Evolutionary conservation across 1,140 invertebrate genomes (phyloP).

Genomic region (Hypsibius dujardini): DNA sequence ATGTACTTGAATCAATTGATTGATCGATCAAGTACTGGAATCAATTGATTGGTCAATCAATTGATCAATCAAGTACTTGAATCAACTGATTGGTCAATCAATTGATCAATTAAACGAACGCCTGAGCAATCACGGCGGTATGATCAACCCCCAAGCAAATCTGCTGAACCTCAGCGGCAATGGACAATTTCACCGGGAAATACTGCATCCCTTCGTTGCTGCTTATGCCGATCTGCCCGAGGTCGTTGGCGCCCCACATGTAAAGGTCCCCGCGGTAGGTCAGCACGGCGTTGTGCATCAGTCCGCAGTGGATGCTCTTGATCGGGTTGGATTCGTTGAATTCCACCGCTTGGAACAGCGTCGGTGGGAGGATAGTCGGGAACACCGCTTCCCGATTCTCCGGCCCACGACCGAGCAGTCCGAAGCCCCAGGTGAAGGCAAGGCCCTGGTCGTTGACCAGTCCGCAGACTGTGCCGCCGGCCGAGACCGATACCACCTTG

Average conservation of each 20-base stretch:
- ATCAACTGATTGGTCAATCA: too few relatives aligned
- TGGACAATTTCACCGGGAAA: constrained; percentile 29
- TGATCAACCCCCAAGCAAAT: constrained; percentile 32
- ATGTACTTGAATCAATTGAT: too few relatives aligned
- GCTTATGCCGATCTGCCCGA: constrained; percentile 29
- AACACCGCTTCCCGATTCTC: constrained; percentile 28
- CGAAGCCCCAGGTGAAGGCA: constrained; percentile 80
- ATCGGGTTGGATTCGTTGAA: constrained; percentile 26
- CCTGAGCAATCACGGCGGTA: constrained; percentile 27
- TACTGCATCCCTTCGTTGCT: constrained; percentile 27
- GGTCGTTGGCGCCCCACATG: constrained; percentile 31
- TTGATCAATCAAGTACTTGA: too few relatives aligned
- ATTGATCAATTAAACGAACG: constrained; percentile 25
- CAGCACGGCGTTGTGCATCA: constrained; percentile 29
- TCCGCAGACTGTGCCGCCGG: constrained; percentile 69
- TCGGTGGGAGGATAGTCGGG: constrained; percentile 28
- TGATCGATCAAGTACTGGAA: too few relatives aligned
- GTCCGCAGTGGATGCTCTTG: constrained; percentile 28
- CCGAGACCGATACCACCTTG: constrained; percentile 57
- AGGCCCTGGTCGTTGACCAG: constrained; percentile 57
- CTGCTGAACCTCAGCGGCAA: constrained; percentile 27
- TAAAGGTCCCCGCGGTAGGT: constrained; percentile 30
- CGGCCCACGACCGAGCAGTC: constrained; percentile 70
- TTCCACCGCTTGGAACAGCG: constrained; percentile 31
- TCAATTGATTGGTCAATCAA: too few relatives aligned